Conservation (phyloP, 2,113 vertebrate species). For the Crotalus viridis region DNA sequence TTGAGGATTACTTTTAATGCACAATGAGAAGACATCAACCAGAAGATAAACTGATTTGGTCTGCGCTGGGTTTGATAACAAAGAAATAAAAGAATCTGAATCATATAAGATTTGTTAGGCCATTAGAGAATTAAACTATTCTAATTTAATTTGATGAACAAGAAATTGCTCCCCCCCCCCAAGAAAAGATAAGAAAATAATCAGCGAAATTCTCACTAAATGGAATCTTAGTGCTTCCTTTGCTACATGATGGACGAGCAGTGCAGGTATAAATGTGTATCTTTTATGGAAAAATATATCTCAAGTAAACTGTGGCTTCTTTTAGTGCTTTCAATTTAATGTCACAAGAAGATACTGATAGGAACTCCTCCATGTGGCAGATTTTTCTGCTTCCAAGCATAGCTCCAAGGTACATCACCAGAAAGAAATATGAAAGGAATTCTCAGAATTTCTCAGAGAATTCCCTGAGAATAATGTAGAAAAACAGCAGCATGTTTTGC, state of each 20-base stretch:
- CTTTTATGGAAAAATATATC: not conserved
- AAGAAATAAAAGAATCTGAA: constrained; percentile 44
- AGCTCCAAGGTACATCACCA: not conserved
- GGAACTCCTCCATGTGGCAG: not conserved
- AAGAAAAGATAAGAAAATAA: not conserved
- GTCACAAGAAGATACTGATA: not conserved
- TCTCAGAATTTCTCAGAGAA: not conserved
- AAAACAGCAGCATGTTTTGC: not conserved
- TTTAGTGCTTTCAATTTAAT: not conserved
- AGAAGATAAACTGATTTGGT: not conserved
- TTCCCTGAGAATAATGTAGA: not conserved
- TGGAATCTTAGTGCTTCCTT: not conserved
- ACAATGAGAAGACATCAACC: constrained; percentile 27
- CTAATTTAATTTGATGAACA: not conserved
- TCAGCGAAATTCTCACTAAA: not conserved
- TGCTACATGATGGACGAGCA: not conserved
- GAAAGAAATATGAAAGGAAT: not conserved
- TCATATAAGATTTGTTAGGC: constrained; percentile 43
- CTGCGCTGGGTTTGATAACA: constrained; percentile 41
- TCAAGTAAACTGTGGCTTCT: not conserved
- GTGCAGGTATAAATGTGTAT: not conserved
- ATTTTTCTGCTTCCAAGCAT: not conserved
- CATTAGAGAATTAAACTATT: not conserved
- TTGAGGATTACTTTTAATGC: not conserved
- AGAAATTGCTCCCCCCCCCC: not conserved